Base-by-base conservation (phyloP, 1,140 invertebrate genomes). In the Nasonia giraulti region DNA sequence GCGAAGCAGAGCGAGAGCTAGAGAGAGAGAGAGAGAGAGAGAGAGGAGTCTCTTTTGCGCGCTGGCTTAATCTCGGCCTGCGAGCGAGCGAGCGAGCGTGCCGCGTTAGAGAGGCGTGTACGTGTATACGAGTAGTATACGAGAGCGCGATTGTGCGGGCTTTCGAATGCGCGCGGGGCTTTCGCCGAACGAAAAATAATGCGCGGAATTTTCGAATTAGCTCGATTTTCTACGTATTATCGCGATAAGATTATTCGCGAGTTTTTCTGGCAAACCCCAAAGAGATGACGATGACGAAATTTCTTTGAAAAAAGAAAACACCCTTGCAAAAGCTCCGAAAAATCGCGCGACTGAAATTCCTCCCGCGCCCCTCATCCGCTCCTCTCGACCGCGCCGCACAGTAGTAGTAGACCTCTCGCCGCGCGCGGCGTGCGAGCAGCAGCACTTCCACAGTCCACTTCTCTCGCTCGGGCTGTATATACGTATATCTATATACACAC, bases 1-100 rank as follows among this genome's bases (percentile, higher is more conserved):
- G 33, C 33, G 23, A 27, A 27, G 27, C 27, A 37, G 5, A 80
- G 78, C 8, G 37, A 69, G 66, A 76, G 66, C 6, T 71, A 37
- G 47, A 11, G 80, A n/a, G 47, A 14, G 23, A 17, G 40, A 31
- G 66, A 31, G 44, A 20, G 79, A 12, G 33, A 10, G 79, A 20
- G 55, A 10, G 14, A 69, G n/a, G 44, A 0, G 80, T 62, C 80
- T 27, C 69, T 17, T 5, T 6, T 44, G 66, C 68, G 68, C 23
- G 33, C 33, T 3, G 68, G 80, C 71, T 84, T 87, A 87, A 87
- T 85, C 85, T 83, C 88, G 84, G 87, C 78, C 78, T 79, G n/a
- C n/a, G n/a, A n/a, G n/a, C n/a, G n/a, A n/a, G 71, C 55, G 40
- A 62, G 20, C 55, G 55, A 20, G 20, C 17, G 17, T n/a, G 68